Evolutionary conservation across 2,888 invertebrate genomes (phyloP), one percentile per base, ranked within the genome.

Genomic region (Choristoneura rosaceana): DNA sequence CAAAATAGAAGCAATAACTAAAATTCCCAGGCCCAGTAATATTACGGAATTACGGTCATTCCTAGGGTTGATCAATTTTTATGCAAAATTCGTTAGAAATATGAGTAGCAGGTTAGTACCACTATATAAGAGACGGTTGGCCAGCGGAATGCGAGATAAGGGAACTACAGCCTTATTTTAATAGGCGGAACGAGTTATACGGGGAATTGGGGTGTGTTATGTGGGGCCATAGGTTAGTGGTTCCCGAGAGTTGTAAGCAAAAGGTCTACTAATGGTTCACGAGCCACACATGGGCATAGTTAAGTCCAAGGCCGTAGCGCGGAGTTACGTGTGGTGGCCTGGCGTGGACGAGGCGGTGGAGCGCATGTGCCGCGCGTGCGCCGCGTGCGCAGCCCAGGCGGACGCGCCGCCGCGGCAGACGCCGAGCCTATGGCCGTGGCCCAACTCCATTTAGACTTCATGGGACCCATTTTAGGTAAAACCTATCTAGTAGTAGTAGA

Each of bases 121-220:
- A 1, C 17, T 73, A 14, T 73, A 73, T 25, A 43, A 69, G 8
- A 14, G 67, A 63, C 4, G 68, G 71, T 7, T 71, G 71, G 71
- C 71, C 63, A 7, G 50, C 2, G 4, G 34, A 25, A n/a, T 68
- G 68, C n/a, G 71, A 71, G 17, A 68, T 68, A 41, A 17, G 2
- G 9, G 12, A n/a, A 12, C 50, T 68, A 12, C 58, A 50, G 25
- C 71, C 71, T 10, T 71, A 68, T 38, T 66, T 55, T n/a, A 77
- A 73, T 78, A 82, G 17, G 74, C 61, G 58, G 74, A 75, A 71
- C 79, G 80, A 75, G 77, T 81, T 76, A 76, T 81, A 78, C 73
- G 82, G 50, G 81, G 81, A 77, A 77, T 81, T 60, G 71, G 61
- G 52, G 8, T 15, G 52, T 4, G 52, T 50, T 4, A 52, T 52